Evolutionary conservation across 1,140 invertebrate genomes (phyloP), one percentile per base, ranked within the genome.

Genomic region (Grapholita molesta): DNA sequence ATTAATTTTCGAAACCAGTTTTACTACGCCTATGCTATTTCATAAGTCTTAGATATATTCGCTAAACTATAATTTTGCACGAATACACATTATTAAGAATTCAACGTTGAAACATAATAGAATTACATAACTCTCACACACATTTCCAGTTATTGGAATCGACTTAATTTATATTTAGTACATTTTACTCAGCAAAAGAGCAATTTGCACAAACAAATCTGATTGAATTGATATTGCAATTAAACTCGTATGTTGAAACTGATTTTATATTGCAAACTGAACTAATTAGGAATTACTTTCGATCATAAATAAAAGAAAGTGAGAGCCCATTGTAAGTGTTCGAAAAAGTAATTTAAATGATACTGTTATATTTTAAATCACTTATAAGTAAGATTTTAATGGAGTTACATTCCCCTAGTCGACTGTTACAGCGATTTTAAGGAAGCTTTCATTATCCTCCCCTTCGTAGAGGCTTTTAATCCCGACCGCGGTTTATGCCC

Each of bases 1-100:
- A 28, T 57, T 57, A 57, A 28, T 57, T 57, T 28, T 28, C 24
- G 24, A 57, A 57, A 57, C 25, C 32, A 61, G 55, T 61, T 61
- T 30, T 25, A 15, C 25, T 32, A 61, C 24, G 21, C 9, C 24
- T n/a, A n/a, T n/a, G n/a, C n/a, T 61, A 61, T 61, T 61, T 61
- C 55, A 61, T 30, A 61, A 61, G 55, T 30, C 25, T n/a, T 30
- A 30, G 55, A 30, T 61, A 61, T 12, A 61, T 30, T 6, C 25
- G 6, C 25, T 8, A 5, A n/a, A 32, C 30, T 61, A 61, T 6
- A 28, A 28, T 18, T 57, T 57, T 30, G 25, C 25, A 28, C 53
- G n/a, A 61, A 61, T 61, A 25, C 32, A 15, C 12, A 15, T 61
- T 15, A 32, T 61, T n/a, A 61, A 30, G 55, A 32, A 61, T 18